Evolutionary conservation across 92 coral and sea anemone species (phyloP).

Genomic region (Parazoanthus swiftii): DNA sequence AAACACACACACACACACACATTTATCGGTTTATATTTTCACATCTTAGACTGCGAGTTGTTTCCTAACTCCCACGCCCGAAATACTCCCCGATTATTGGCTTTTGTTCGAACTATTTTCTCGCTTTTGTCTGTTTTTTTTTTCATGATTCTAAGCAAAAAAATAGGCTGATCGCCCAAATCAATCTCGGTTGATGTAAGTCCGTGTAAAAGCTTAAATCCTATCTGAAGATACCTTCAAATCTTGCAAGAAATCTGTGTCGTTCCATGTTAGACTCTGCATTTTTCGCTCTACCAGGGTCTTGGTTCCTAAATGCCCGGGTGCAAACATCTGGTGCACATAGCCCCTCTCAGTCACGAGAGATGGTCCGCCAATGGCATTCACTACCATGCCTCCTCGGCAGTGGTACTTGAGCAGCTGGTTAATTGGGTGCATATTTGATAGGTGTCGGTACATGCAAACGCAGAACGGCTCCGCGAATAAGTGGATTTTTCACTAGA

Average conservation of each 20-base stretch:
- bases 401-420: conserved; percentile 66
- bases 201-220: neutral
- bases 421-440: conserved; percentile 56
- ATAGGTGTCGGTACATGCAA: conserved; percentile 56
- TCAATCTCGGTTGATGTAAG: neutral
- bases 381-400: conserved; percentile 53
- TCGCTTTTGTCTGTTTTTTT: no score
- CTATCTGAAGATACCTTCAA: conserved; percentile 51
- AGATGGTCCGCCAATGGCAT: conserved; percentile 66
- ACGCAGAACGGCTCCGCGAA: conserved; percentile 69
- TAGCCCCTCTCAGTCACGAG: conserved; percentile 47
- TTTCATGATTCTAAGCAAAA: neutral
- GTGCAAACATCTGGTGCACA: conserved; percentile 70
- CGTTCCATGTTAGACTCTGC: conserved; percentile 66
- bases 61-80: no score
- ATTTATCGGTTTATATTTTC: no score
- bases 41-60: no score
- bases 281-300: conserved; percentile 57
- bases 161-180: neutral
- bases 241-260: conserved; percentile 64
- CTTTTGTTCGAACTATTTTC: no score
- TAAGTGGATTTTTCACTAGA: conserved; percentile 59
- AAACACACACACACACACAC: no score
- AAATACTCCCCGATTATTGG: no score
- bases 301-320: conserved; percentile 73